phyloP scores from a whole-genome alignment of 2,113 vertebrate species.

The Numida meleagris region DNA sequence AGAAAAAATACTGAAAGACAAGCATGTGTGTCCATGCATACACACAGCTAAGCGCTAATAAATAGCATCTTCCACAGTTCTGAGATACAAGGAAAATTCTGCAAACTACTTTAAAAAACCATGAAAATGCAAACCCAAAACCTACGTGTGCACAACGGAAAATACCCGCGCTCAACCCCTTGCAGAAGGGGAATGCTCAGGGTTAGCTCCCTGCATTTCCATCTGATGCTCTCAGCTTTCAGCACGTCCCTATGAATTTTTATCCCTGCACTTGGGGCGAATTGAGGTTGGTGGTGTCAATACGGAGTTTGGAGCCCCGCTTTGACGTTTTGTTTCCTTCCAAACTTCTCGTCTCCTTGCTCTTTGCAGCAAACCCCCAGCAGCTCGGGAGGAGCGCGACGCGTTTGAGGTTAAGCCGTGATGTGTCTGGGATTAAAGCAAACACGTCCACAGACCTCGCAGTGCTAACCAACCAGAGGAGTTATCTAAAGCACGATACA shows the following conservation, averaged over 20 bases:
- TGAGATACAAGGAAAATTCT: neutral
- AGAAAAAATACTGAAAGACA: neutral
- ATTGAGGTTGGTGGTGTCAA: constrained; percentile 64
- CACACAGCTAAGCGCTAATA: neutral
- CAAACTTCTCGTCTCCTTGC: neutral
- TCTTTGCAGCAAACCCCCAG: neutral
- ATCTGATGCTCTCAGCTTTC: constrained; percentile 57
- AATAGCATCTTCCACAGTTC: neutral
- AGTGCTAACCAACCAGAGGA: constrained; percentile 46
- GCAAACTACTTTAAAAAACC: neutral
- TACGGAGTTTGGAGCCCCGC: neutral
- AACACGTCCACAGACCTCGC: neutral
- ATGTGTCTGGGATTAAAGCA: constrained; percentile 47
- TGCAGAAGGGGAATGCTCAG: constrained; percentile 29
- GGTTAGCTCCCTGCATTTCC: constrained; percentile 40
- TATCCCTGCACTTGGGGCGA: constrained; percentile 57
- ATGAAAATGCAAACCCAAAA: neutral
- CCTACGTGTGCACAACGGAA: neutral
- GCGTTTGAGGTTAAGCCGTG: neutral
- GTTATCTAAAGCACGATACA: constrained; percentile 21
- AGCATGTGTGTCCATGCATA: neutral
- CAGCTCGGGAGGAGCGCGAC: neutral
- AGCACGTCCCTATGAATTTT: constrained; percentile 60
- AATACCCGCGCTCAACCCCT: neutral
- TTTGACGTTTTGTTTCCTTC: neutral